Evolutionary conservation across 2,797 vertebrate species (phyloP).

Genomic region (Lithobates pipiens): DNA sequence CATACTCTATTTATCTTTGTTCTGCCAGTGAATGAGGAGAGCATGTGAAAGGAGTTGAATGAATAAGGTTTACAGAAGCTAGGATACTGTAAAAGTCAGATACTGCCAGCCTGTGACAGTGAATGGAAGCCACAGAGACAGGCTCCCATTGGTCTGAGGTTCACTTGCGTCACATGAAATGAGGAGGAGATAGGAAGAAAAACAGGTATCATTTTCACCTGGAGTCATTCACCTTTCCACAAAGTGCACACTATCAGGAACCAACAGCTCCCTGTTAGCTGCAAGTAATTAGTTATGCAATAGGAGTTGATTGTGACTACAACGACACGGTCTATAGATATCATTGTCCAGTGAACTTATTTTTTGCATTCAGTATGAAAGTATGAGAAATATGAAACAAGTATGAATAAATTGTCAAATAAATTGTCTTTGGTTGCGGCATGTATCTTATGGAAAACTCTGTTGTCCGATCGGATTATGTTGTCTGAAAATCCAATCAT

Average conservation of each 20-base stretch:
- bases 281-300: conserved; percentile 16
- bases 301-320: neutral
- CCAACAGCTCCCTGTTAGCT: conserved; percentile 15
- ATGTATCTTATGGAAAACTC: too few species aligned
- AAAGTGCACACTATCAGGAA: conserved; percentile 15
- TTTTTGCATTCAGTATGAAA: too few species aligned
- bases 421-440: too few species aligned
- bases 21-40: conserved; percentile 37
- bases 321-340: conserved; percentile 14
- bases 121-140: conserved; percentile 21
- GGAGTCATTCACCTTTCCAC: conserved; percentile 15
- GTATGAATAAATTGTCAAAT: too few species aligned
- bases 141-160: neutral
- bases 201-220: neutral
- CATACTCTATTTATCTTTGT: conserved; percentile 50
- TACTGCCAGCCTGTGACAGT: conserved; percentile 1
- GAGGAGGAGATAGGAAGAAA: neutral
- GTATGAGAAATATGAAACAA: too few species aligned
- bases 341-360: neutral
- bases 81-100: conserved; percentile 38
- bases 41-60: conserved; percentile 44
- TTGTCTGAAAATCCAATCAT: too few species aligned
- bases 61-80: conserved; percentile 39
- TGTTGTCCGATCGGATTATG: too few species aligned
- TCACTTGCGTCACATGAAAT: neutral